Evolutionary conservation across 2,888 invertebrate genomes (phyloP), one percentile per base, ranked within the genome.

Genomic region (Tetragonisca angustula): DNA sequence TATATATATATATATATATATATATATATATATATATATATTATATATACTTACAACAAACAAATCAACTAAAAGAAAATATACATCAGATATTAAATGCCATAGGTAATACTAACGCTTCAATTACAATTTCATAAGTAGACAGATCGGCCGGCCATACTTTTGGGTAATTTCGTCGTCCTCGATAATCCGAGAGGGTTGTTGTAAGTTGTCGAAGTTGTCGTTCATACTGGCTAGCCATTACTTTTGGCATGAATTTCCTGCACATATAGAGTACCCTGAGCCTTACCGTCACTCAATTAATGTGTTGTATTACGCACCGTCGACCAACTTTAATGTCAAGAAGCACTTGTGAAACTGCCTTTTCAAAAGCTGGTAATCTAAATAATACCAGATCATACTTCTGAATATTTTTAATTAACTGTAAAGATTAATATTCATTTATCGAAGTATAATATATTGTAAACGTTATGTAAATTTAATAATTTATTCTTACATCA

Each of bases 221-320:
- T 81, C 96, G 96, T 93, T 98, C 98, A 94, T 99, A 99, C 89
- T 97, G 97, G 69, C 96, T 96, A 0, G 98, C 98, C 94, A 98
- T 97, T 80, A 98, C 97, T 95, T 98, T 98, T 0, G 98, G 98
- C 96, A 98, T 98, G 94, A 98, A 98, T 95, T 98, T 98, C 93
- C 98, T 95, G 92, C 92, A 94, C 94, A 94, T 97, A 94, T 87
- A 95, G 95, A 93, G 91, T 83, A 93, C 92, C 89, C 94, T 94
- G 92, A 93, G 90, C 92, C 92, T 92, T 92, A 92, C 92, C 91
- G 90, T 93, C 91, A 91, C 90, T 91, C 90, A 91, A 92, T 89
- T 90, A 87, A 90, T 87, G 89, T 90, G 86, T 88, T 87, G 69
- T 89, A 76, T 91, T 93, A 93, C 93, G 92, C 95, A 97, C 97